Percentiles rank a stretch among this genome's conserved stretches.
These are phyloP conservation scores for Yponomeuta evonymella DNA, from an alignment of 2,888 invertebrate genomes.

Conservation along the genomic window DNA sequence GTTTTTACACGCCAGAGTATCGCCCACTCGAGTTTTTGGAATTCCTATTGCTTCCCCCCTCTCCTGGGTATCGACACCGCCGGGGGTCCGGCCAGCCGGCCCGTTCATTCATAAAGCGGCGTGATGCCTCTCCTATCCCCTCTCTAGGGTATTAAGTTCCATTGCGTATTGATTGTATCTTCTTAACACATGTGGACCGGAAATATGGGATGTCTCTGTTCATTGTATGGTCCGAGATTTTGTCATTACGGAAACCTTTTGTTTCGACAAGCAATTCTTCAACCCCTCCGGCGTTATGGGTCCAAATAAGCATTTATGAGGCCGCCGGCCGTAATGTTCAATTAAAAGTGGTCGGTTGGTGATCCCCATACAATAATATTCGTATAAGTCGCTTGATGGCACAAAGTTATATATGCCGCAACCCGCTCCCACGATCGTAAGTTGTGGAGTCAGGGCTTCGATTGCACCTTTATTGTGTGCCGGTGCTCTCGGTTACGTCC, in stretches of 20 bases:
- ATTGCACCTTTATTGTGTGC: constrained; percentile 16
- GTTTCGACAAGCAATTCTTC: constrained; percentile 13
- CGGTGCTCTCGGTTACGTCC: constrained; percentile 19
- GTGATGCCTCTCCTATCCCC: constrained; percentile 38
- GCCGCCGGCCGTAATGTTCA: background rate
- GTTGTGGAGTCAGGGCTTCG: constrained; percentile 19
- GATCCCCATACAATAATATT: background rate
- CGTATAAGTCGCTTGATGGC: background rate
- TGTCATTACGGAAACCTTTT: constrained; percentile 6
- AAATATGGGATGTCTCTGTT: constrained; percentile 1
- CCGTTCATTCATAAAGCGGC: constrained; percentile 68
- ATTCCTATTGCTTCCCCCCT: constrained; percentile 45
- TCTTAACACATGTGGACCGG: constrained; percentile 11
- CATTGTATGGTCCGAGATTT: constrained; percentile 7
- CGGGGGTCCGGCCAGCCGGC: constrained; percentile 49
- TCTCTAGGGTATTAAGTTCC: constrained; percentile 27
- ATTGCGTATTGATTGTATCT: constrained; percentile 31
- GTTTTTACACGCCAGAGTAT: constrained; percentile 52
- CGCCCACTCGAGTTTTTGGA: constrained; percentile 71
- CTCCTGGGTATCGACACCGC: constrained; percentile 27
- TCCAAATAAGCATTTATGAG: background rate
- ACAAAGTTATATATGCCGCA: constrained; percentile 11
- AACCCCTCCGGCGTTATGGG: background rate
- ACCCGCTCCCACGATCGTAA: constrained; percentile 17
- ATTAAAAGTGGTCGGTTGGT: background rate